These are phyloP conservation scores for Thamnophis elegans DNA, from an alignment of 2,797 vertebrate species.

Conservation along the genomic window DNA sequence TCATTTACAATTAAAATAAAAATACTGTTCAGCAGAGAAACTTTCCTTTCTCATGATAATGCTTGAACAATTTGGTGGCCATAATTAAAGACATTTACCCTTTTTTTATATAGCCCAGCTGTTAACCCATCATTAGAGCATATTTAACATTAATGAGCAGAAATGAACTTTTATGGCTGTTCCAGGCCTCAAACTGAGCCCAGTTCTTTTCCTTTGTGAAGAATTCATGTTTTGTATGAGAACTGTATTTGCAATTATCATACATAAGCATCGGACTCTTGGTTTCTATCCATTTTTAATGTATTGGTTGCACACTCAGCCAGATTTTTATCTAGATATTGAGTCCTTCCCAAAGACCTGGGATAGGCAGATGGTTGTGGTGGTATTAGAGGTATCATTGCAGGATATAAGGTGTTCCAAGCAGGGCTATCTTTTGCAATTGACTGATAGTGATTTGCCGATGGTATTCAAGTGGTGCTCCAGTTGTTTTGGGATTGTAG, in stretches of 20 bases:
- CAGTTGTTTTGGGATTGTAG: not conserved
- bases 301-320: not conserved
- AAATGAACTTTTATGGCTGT: not conserved
- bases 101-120: conserved; percentile 34
- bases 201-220: not conserved
- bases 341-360: not conserved
- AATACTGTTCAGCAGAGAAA: conserved; percentile 13
- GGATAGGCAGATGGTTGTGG: not conserved
- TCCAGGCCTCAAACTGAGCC: not conserved
- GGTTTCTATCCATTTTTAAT: not conserved
- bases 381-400: not conserved
- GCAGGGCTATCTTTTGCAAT: not conserved
- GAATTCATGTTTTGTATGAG: not conserved
- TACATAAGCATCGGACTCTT: not conserved
- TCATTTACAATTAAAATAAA: not conserved
- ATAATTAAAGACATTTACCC: conserved; percentile 15
- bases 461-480: not conserved
- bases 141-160: conserved; percentile 24
- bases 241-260: not conserved
- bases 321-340: not conserved
- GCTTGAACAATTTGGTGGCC: conserved; percentile 46
- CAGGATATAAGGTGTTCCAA: not conserved
- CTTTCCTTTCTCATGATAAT: conserved; percentile 13
- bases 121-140: not conserved
- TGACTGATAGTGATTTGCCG: not conserved